Evolutionary conservation across 1,140 invertebrate species (phyloP), one percentile per base, ranked within the genome.

Genomic region (Hestina assimilis): DNA sequence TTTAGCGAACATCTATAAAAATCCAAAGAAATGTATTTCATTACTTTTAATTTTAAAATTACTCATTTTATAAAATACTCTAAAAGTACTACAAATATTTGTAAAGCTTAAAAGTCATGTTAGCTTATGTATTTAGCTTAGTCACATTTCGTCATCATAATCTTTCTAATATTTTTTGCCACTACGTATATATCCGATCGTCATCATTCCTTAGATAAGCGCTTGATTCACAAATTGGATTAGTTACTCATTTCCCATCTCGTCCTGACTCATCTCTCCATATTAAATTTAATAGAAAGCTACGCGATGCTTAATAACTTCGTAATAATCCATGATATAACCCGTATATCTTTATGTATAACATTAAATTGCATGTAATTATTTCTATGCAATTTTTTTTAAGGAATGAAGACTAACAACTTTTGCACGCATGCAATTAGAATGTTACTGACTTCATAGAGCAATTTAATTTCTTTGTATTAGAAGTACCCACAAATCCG

Each of bases 221-320:
- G 64, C 53, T 75, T 77, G 69, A 76, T 72, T 76, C 70, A 71
- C 63, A 50, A 66, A 69, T 63, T 64, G 56, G 60, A 54, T 69
- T 56, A 40, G 61, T 80, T 74, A 69, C 63, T 78, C 75, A 77
- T 60, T 59, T 78, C 75, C 66, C 40, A 68, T 41, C 43, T 56
- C 40, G 14, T 15, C 48, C 41, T 69, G 62, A 71, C 47, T 75
- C 63, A 71, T 58, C 50, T 47, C 29, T n/a, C 19, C 11, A 20
- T 5, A 26, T 6, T 41, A 12, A 43, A 52, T 53, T 47, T 51
- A 56, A 61, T 56, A 41, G 35, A 50, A 28, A 33, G 11, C 26
- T 29, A 15, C 17, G 24, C 14, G 33, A 20, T n/a, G n/a, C 9
- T 24, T 51, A 14, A 19, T 40, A 38, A 15, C 8, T 8, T 38